Conservation (phyloP, 2,888 invertebrate species). For the Yponomeuta sedellus region DNA sequence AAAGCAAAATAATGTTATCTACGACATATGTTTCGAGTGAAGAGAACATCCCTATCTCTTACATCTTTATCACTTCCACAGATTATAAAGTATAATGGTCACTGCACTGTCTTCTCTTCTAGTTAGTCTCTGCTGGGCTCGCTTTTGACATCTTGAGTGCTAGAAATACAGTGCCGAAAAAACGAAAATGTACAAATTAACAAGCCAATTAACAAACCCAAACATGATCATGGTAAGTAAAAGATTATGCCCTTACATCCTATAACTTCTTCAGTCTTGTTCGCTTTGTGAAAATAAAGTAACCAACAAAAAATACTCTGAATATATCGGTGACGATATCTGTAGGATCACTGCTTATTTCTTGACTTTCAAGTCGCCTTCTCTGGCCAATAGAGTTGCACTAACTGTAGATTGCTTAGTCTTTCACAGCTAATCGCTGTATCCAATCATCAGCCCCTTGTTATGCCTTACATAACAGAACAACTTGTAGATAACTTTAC, state of each 20-base stretch:
- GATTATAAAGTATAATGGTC: too few relatives aligned
- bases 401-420: neutral
- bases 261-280: neutral
- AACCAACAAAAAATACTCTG: conserved; percentile 3
- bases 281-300: neutral
- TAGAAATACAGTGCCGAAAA: conserved; percentile 44
- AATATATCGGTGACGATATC: neutral
- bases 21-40: too few relatives aligned
- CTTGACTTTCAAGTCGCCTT: neutral
- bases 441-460: conserved; percentile 33
- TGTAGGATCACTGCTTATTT: neutral
- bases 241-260: neutral
- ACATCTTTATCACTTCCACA: too few relatives aligned
- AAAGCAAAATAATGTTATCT: too few relatives aligned
- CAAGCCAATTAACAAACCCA: conserved; percentile 56
- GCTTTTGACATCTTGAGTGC: conserved; percentile 61
- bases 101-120: neutral
- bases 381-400: neutral
- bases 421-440: neutral
- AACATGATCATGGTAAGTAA: conserved; percentile 61
- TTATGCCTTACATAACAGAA: conserved; percentile 66
- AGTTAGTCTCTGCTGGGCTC: conserved; percentile 30
- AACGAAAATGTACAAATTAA: conserved; percentile 68
- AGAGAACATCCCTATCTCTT: too few relatives aligned
- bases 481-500: conserved; percentile 31